Percentiles rank a stretch among this genome's conserved stretches.
Conservation (phyloP, 2,113 vertebrate species). For the Anas platyrhynchos region DNA sequence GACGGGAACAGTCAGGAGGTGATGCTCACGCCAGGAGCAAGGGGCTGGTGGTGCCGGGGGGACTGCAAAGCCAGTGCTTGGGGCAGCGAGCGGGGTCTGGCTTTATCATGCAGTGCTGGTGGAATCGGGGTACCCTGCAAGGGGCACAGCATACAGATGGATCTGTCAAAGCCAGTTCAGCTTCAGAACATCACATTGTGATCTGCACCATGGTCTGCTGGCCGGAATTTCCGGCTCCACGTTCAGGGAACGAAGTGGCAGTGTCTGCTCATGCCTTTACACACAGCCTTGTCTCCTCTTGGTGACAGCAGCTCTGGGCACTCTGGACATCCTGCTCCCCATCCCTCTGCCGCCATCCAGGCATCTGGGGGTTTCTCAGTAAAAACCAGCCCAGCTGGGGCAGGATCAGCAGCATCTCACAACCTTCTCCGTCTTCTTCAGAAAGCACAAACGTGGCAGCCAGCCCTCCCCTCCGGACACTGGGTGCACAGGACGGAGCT, state of each 20-base stretch:
- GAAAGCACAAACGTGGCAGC: slow-evolving; percentile 15
- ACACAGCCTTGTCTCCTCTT: neutral
- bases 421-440: neutral
- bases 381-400: neutral
- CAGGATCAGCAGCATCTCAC: neutral
- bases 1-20: neutral
- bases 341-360: neutral
- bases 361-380: neutral
- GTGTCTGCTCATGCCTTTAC: neutral
- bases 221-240: neutral
- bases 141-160: neutral
- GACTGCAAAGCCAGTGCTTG: neutral
- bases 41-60: neutral
- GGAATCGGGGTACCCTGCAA: neutral
- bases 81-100: neutral
- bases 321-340: accelerated
- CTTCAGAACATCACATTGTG: accelerated
- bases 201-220: neutral
- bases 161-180: neutral
- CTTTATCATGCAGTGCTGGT: neutral
- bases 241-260: neutral
- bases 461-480: neutral
- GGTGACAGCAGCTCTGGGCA: neutral
- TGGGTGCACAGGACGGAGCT: neutral
- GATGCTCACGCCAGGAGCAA: neutral